Evolutionary conservation across 2,113 vertebrate species (phyloP), one percentile per base, ranked within the genome.

Genomic region (Castor canadensis): DNA sequence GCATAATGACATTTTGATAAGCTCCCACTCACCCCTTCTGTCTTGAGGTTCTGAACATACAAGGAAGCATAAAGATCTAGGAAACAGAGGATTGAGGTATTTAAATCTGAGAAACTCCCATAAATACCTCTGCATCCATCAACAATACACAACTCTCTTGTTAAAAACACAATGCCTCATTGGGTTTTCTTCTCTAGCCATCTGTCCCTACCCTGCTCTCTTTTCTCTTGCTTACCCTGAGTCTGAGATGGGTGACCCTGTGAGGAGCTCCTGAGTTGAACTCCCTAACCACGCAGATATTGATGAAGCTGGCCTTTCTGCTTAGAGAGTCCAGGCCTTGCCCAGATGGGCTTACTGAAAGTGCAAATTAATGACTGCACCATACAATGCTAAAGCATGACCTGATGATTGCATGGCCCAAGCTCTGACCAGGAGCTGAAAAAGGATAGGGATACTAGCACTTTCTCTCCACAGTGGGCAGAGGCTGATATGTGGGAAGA

Each of bases 1-100:
- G 73, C n/a, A 11, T 52, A 7, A 83, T 76, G 67, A 82, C 40
- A 77, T 89, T 93, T 87, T 79, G 87, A 79, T 91, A 75, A 67
- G 43, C 62, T 87, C 24, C 32, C 62, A 45, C 35, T 95, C 38
- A 54, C 5, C 35, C 17, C 20, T 89, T 49, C 58, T 26, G 3
- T 35, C 9, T 92, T 79, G 40, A 66, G 16, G 20, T 86, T 88
- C 73, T 66, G 24, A 80, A 89, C 30, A 60, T 2, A 49, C 5
- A 43, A 79, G 22, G 32, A 86, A 95, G 52, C 45, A 47, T 67
- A 71, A 73, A 75, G 17, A 17, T 28, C 60, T 66, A 9, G 38
- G 54, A 75, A 77, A 60, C 43, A 72, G 1, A 66, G 38, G 26
- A 56, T 26, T 5, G 16, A 87, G 38, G 71, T 35, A 75, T 67